A percentile compares a stretch with the other conserved stretches of the same genome.
Evolutionary conservation across 1,140 invertebrate genomes (phyloP).

Genomic region (Hyposmocoma kahamanoa): DNA sequence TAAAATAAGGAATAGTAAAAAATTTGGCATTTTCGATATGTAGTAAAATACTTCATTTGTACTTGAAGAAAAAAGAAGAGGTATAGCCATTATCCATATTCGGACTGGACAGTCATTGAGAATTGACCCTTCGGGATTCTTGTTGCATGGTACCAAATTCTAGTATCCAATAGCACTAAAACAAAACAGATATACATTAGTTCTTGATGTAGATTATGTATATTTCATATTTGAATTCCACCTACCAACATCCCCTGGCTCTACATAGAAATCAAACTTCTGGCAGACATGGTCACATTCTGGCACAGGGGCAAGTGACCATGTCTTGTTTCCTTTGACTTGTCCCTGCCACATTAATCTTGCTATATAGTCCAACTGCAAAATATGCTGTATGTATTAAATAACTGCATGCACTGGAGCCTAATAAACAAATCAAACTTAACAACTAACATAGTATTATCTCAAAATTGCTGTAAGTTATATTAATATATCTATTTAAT

Average conservation of each 20-base stretch:
- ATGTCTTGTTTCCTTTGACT: constrained; percentile 88
- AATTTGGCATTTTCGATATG: constrained; percentile 61
- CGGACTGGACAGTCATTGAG: constrained; percentile 93
- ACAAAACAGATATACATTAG: constrained; percentile 10
- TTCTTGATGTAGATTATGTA: constrained; percentile 8
- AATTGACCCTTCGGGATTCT: constrained; percentile 87
- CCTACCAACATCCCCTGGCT: constrained; percentile 89
- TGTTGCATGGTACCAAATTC: constrained; percentile 95
- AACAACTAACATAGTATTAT: too few relatives aligned
- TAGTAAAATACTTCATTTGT: constrained; percentile 48
- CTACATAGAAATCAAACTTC: constrained; percentile 83
- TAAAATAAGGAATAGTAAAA: constrained; percentile 39
- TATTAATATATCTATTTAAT: too few relatives aligned
- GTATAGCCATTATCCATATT: constrained; percentile 82
- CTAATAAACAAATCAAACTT: constrained; percentile 56
- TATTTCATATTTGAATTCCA: constrained; percentile 4
- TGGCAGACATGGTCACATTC: constrained; percentile 90
- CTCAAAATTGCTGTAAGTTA: too few relatives aligned
- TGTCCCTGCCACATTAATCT: constrained; percentile 96
- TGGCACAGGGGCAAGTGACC: constrained; percentile 88
- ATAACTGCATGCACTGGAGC: constrained; percentile 1
- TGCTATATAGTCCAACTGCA: constrained; percentile 92
- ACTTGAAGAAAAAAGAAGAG: constrained; percentile 18
- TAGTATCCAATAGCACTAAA: constrained; percentile 89
- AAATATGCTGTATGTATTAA: too few relatives aligned